Base-by-base conservation (phyloP, 2,113 vertebrate genomes). In the Cisticola juncidis region DNA sequence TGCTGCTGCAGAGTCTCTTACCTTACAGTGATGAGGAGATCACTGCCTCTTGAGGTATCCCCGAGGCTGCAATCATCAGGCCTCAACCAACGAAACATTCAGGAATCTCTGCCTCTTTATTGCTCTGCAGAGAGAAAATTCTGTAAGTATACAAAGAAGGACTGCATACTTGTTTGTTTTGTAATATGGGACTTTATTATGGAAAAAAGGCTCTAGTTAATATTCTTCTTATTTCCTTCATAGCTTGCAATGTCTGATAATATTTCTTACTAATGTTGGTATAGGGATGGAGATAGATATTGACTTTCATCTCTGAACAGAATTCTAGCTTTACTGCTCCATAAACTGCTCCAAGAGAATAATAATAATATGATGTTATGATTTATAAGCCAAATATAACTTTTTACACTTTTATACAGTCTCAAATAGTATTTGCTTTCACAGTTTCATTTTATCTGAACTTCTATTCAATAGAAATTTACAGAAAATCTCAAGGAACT, bases 301-400 rank as follows among this genome's bases (percentile, higher is more conserved):
- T 95, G 92, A 95, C 94, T 80, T 90, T 79, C 94, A 95, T 97
- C 82, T 97, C 80, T 57, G 44, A 45, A 48, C 33, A 93, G 77
- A 74, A 58, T 82, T 94, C 90, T 89, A 92, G 62, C 62, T 94
- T 95, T 97, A 97, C 90, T 93, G 92, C 92, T 95, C 80, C 57
- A n/a, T 83, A 88, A 97, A 94, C 86, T 81, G 54, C 94, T 96
- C 95, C 88, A 77, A 60, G 94, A 97, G 97, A 96, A 96, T 91
- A 96, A 88, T 84, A 96, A 83, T 86, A 97, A 95, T 54, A 92
- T 77, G 53, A 84, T 82, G 77, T 73, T 81, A 62, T 90, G 94
- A 97, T 96, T 96, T 97, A 97, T 92, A 95, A 92, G 65, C 54
- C 71, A 24, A 92, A 90, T 95, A 93, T 42, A 83, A 20, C 57